Evolutionary conservation across 2,888 invertebrate species (phyloP), one percentile per base, ranked within the genome.

Genomic region (Calephelis perditalis): DNA sequence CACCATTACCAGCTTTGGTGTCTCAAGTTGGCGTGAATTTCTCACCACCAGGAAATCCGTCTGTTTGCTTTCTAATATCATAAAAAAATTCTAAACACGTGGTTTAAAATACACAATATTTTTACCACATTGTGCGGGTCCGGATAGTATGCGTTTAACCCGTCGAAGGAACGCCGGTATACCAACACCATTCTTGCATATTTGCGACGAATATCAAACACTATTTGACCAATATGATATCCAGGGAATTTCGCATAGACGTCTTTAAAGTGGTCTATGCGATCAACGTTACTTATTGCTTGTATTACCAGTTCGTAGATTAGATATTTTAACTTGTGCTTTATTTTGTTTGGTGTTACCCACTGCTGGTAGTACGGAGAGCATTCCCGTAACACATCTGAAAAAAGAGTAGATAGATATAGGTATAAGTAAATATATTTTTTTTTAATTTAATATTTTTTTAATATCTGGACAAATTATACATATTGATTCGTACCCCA

Each of bases 161-260:
- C 62, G 7, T 66, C 59, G 9, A 57, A 12, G 2, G 67, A 65
- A 6, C 61, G 43, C n/a, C 54, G 59, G 15, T 63, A 66, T 5
- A 69, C 0, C 11, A 64, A 58, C 5, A 71, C 47, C 68, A 74
- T 67, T 56, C 62, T 63, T 15, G 65, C 58, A 57, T 67, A 71
- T 62, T 71, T 73, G 26, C 55, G 37, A 10, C 69, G 69, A 8
- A 77, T 71, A 11, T 60, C 58, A 57, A 64, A 72, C 2, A 69
- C n/a, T 8, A 66, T 46, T 11, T 67, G 55, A 2, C 70, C 76
- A 5, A 69, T 15, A 46, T 69, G 67, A 43, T 60, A 76, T 0
- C 40, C 43, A 5, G 56, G 15, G 5, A 47, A 57, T 12, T 61
- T 62, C 11, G 9, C 1, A 26, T 65, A 65, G 1, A n/a, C 1